phyloP scores from a whole-genome alignment of 2,888 invertebrate species.

The Oligia strigilis region DNA sequence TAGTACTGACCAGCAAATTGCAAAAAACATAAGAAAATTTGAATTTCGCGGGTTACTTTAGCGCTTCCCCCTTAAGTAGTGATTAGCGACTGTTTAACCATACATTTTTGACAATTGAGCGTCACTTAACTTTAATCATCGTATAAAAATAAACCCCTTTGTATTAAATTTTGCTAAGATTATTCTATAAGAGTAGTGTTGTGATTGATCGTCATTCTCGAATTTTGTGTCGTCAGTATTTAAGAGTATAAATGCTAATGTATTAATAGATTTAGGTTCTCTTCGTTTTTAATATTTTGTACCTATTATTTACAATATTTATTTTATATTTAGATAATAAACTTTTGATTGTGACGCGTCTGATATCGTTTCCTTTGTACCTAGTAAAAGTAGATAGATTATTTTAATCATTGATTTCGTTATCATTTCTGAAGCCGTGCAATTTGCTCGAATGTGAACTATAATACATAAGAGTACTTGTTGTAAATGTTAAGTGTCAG shows the following conservation, averaged over 20 bases:
- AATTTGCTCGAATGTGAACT: slow-evolving; percentile 32
- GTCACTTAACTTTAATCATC: too few relatives aligned
- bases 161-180: slow-evolving; percentile 7
- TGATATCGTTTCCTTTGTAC: slow-evolving; percentile 58
- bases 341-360: slow-evolving; percentile 51
- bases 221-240: slow-evolving; percentile 48
- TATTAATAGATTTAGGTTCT: slow-evolving; percentile 38
- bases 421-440: slow-evolving; percentile 36
- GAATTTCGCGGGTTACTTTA: too few relatives aligned
- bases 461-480: slow-evolving; percentile 28
- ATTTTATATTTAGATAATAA: slow-evolving; percentile 63
- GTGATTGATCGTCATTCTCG: slow-evolving; percentile 46
- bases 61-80: too few relatives aligned
- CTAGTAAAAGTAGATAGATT: slow-evolving; percentile 42
- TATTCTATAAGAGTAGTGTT: slow-evolving; percentile 35
- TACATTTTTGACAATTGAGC: too few relatives aligned
- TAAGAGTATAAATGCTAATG: slow-evolving; percentile 33
- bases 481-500: slow-evolving; percentile 37
- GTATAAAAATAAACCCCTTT: too few relatives aligned
- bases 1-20: too few relatives aligned
- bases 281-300: slow-evolving; percentile 28
- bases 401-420: slow-evolving; percentile 48
- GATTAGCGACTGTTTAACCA: too few relatives aligned
- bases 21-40: too few relatives aligned
- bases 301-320: slow-evolving; percentile 57